A percentile compares a stretch with the other conserved stretches of the same genome.
Evolutionary conservation across 2,888 invertebrate genomes (phyloP).

Genomic region (Athalia rosae): DNA sequence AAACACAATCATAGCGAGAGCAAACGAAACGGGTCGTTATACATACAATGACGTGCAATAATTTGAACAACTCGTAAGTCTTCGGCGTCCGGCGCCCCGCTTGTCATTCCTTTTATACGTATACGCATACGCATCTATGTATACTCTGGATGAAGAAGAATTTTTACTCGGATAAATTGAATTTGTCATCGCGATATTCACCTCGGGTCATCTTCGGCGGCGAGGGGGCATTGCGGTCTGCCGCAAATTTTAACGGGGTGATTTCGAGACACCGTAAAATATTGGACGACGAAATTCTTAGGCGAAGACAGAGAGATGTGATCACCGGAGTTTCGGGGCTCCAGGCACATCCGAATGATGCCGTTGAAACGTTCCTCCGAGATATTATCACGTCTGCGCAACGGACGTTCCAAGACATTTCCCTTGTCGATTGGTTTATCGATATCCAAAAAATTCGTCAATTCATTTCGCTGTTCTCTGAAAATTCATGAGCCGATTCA

Average conservation of each 20-base stretch:
- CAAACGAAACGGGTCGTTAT: conserved; percentile 4
- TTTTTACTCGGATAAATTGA: not conserved
- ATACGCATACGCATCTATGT: not conserved
- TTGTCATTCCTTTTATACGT: not conserved
- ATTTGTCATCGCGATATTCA: not conserved
- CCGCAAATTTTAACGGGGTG: conserved; percentile 16
- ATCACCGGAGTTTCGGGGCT: not conserved
- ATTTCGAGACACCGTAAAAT: conserved; percentile 25
- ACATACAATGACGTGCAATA: not conserved
- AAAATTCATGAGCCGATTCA: too few relatives aligned
- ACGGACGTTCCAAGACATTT: not conserved
- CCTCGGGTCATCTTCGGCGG: not conserved
- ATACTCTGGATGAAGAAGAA: not conserved
- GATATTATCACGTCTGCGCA: not conserved
- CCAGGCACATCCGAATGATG: conserved; percentile 14
- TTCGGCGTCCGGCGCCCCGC: not conserved
- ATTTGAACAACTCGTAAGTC: not conserved
- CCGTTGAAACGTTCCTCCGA: not conserved
- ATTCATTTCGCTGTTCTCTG: too few relatives aligned
- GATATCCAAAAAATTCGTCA: not conserved
- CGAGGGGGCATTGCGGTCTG: conserved; percentile 1
- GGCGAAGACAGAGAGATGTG: not conserved
- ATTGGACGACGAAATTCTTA: conserved; percentile 28
- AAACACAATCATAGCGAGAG: not conserved
- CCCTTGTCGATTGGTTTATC: not conserved